Evolutionary conservation across 2,113 vertebrate genomes (phyloP), one percentile per base, ranked within the genome.

Genomic region (Butastur rufipennis): DNA sequence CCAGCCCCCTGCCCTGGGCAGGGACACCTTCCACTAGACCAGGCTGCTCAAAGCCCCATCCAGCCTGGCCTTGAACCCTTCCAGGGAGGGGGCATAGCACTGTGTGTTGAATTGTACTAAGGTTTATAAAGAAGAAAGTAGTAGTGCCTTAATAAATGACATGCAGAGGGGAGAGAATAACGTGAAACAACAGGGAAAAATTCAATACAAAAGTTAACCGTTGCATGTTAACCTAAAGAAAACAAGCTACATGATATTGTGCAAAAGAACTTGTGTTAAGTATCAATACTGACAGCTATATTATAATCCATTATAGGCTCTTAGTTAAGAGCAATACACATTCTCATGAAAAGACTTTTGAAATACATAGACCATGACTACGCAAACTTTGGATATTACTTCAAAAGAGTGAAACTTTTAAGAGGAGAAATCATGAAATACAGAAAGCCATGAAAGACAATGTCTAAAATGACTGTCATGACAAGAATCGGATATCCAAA

Each of bases 401-500:
- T 66, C 29, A 45, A 65, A 71, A 58, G 63, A 45, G 29, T 8
- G 56, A 67, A 67, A 43, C n/a, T 66, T 73, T 40, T 1, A 56
- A 58, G 45, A 74, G 47, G 6, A 65, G 73, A 62, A 87, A 58
- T 31, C 5, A 40, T 5, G 19, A 90, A 92, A 71, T 2, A 14
- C 4, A 68, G 59, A 58, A 74, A 83, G 38, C n/a, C 18, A 20
- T 4, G 38, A 47, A 65, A 43, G 47, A 11, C 31, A 58, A 10
- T 0, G 9, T n/a, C 27, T 36, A 53, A 77, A 87, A 36, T 2
- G 21, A 38, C 21, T 38, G 67, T 34, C 70, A 34, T 0, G 1
- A 45, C 7, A 55, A 15, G 45, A 59, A 77, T 4, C 55, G 43
- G 81, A 31, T 10, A 11, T 3, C 19, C 40, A 67, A 63, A 26